Conservation (phyloP, 2,888 invertebrate genomes). For the Eupsilia transversa region DNA sequence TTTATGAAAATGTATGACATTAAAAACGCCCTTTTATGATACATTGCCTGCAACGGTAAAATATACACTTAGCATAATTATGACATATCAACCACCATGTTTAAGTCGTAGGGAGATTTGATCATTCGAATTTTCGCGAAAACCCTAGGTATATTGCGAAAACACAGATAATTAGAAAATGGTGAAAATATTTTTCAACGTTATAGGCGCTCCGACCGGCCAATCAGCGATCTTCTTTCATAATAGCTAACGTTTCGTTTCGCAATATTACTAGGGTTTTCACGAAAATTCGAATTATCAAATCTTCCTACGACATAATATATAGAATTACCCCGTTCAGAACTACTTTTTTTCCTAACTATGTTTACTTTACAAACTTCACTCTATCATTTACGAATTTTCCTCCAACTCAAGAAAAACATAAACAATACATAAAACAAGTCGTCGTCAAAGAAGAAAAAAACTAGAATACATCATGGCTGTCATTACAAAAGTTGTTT, state of each 20-base stretch:
- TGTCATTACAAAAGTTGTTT: slow-evolving; percentile 54
- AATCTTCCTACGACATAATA: too few relatives aligned
- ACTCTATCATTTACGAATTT: slow-evolving; percentile 36
- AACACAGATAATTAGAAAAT: too few relatives aligned
- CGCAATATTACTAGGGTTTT: too few relatives aligned
- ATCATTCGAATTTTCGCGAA: too few relatives aligned
- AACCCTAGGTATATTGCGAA: too few relatives aligned
- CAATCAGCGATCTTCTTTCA: too few relatives aligned
- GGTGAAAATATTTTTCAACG: too few relatives aligned
- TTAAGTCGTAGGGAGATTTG: too few relatives aligned
- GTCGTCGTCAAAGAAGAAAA: slow-evolving; percentile 37
- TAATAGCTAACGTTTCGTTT: too few relatives aligned
- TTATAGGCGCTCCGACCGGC: too few relatives aligned
- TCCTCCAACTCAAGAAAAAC: slow-evolving; percentile 18
- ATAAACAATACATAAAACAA: slow-evolving; percentile 55
- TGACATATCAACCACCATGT: background rate
- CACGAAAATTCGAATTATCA: too few relatives aligned
- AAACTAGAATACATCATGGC: slow-evolving; percentile 52
- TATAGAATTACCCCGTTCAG: background rate
- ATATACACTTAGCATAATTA: background rate
- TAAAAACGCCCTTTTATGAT: background rate
- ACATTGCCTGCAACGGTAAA: background rate
- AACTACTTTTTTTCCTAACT: background rate
- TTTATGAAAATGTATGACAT: background rate
- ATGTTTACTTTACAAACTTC: slow-evolving; percentile 19